Evolutionary conservation across 2,797 vertebrate genomes (phyloP).

Genomic region (Remorina albescens): DNA sequence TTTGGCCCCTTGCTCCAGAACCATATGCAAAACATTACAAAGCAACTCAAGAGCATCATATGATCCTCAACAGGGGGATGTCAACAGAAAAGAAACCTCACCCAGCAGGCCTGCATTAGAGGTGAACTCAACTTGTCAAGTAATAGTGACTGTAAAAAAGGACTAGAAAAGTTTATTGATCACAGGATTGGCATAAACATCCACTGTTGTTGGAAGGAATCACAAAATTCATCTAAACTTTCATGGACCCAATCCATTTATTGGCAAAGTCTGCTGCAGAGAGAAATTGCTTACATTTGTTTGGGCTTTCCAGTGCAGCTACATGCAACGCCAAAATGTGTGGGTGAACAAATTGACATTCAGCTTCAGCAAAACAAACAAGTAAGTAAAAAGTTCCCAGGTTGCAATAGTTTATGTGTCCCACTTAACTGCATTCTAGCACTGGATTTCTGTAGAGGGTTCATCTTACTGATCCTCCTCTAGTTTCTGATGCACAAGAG

Average conservation of each 20-base stretch:
- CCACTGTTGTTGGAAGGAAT: constrained; percentile 20
- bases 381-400: constrained; percentile 5
- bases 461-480: constrained; percentile 22
- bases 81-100: constrained; percentile 62
- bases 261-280: constrained; percentile 35
- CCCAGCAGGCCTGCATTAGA: constrained; percentile 56
- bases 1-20: constrained; percentile 73
- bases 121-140: constrained; percentile 57
- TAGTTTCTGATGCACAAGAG: constrained; percentile 17
- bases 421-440: constrained; percentile 18
- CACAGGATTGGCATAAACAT: constrained; percentile 20
- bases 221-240: constrained; percentile 16
- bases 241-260: constrained; percentile 40
- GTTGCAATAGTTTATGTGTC: constrained; percentile 21
- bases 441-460: constrained; percentile 18
- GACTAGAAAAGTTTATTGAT: constrained; percentile 34
- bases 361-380: constrained; percentile 42
- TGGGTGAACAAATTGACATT: constrained; percentile 46
- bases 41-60: constrained; percentile 81
- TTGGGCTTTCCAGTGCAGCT: constrained; percentile 27
- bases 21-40: constrained; percentile 82
- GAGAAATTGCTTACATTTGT: constrained; percentile 40
- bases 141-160: constrained; percentile 38
- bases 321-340: constrained; percentile 34
- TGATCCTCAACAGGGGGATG: constrained; percentile 68